Percentiles rank a stretch among this genome's conserved stretches.
Conservation (phyloP, 2,113 vertebrate species). For the Corythornis cristatus region DNA sequence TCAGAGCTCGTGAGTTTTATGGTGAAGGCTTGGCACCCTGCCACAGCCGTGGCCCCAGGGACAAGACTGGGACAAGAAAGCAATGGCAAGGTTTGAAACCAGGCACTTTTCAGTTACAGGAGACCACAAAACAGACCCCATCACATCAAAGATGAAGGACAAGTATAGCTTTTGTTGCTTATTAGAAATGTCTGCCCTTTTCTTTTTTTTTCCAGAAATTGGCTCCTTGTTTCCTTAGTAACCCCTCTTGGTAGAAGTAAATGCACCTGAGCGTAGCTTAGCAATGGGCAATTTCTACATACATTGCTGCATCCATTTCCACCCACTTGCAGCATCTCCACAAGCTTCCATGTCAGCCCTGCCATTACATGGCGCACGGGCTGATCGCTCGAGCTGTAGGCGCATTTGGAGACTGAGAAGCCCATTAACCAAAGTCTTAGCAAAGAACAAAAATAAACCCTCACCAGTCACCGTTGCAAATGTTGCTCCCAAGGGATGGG, state of each 20-base stretch:
- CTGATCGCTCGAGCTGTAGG: not conserved
- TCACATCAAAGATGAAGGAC: not conserved
- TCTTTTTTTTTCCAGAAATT: not conserved
- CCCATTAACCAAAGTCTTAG: not conserved
- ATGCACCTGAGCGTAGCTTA: constrained; percentile 5
- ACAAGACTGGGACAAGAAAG: not conserved
- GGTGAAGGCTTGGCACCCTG: not conserved
- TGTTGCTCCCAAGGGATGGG: constrained; percentile 11
- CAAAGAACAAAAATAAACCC: constrained; percentile 16
- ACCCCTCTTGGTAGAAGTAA: not conserved
- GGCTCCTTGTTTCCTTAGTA: constrained; percentile 47
- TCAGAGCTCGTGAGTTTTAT: not conserved
- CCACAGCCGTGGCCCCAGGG: not conserved
- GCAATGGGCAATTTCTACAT: not conserved
- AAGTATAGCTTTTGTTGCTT: not conserved
- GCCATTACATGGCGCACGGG: accelerated
- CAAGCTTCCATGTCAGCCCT: not conserved
- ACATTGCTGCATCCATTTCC: not conserved
- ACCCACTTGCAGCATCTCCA: not conserved
- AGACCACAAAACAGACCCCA: not conserved
- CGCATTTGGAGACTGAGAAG: not conserved
- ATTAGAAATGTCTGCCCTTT: not conserved
- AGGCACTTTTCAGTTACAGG: not conserved
- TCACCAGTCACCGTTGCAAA: not conserved
- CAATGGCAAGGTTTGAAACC: not conserved